phyloP scores from a whole-genome alignment of 1,140 invertebrate genomes.

The Sycophaga agraensis region DNA sequence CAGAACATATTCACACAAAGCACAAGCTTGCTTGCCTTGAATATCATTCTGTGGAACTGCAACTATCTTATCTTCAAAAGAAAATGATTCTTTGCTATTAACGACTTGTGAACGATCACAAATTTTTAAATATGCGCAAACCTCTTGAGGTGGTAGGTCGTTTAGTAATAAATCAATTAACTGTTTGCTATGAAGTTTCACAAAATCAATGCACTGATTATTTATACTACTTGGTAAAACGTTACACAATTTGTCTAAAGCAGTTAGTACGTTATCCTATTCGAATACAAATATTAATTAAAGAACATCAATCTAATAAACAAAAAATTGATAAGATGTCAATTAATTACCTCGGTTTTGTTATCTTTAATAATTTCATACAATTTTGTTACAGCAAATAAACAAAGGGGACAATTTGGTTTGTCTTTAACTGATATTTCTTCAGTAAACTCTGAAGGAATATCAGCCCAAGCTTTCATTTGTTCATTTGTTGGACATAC shows the following conservation, averaged over 20 bases:
- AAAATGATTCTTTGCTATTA: constrained; percentile 38
- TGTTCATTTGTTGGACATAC: constrained; percentile 58
- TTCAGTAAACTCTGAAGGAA: constrained; percentile 58
- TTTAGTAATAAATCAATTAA: constrained; percentile 75
- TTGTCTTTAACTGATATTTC: constrained; percentile 60
- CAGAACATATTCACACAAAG: constrained; percentile 80
- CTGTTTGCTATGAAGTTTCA: constrained; percentile 74
- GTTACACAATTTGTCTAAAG: constrained; percentile 73
- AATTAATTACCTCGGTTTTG: constrained; percentile 64
- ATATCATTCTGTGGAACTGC: constrained; percentile 33
- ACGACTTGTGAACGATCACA: constrained; percentile 58
- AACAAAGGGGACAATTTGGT: constrained; percentile 73
- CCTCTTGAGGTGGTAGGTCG: constrained; percentile 74
- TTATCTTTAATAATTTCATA: constrained; percentile 69
- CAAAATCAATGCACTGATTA: constrained; percentile 73
- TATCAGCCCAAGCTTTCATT: constrained; percentile 46
- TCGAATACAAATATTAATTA: background rate
- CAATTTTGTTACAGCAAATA: constrained; percentile 74
- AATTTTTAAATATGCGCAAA: constrained; percentile 74
- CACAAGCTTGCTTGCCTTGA: constrained; percentile 63
- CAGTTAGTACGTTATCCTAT: constrained; percentile 61
- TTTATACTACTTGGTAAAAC: constrained; percentile 66
- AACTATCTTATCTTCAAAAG: constrained; percentile 31
- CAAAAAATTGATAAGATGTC: background rate
- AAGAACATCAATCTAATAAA: background rate